Percentiles rank a stretch among this genome's conserved stretches.
These are phyloP conservation scores for Portunus trituberculatus DNA, from an alignment of 1,140 invertebrate genomes.

Conservation along the genomic window DNA sequence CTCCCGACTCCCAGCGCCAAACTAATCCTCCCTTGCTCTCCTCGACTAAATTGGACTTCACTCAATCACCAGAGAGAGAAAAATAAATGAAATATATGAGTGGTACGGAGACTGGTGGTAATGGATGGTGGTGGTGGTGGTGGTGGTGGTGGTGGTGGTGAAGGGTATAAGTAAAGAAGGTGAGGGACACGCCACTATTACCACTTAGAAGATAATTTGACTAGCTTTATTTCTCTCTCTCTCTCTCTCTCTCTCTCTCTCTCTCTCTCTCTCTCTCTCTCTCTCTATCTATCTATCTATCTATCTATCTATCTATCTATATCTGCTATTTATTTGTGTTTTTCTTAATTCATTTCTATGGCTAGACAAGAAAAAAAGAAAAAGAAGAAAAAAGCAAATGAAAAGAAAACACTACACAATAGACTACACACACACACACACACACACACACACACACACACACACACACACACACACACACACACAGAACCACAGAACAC, in stretches of 20 bases:
- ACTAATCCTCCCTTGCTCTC: background rate
- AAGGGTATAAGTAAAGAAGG: background rate
- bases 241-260: background rate
- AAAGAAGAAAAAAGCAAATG: no score
- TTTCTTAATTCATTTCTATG: background rate
- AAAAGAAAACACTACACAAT: no score
- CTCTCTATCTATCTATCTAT: background rate
- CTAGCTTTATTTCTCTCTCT: background rate
- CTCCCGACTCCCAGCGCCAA: background rate
- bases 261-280: background rate
- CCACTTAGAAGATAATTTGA: background rate
- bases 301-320: background rate
- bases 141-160: background rate
- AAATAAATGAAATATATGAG: slow-evolving; percentile 1
- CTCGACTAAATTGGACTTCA: slow-evolving; percentile 26
- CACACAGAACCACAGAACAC: background rate
- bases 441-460: no score
- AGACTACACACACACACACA: no score
- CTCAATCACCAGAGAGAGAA: slow-evolving; percentile 21
- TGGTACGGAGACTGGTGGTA: background rate
- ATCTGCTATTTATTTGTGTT: background rate
- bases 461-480: no score
- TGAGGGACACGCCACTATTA: background rate
- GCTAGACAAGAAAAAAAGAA: background rate
- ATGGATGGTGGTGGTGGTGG: background rate